Evolutionary conservation across 1,140 invertebrate genomes (phyloP).

Genomic region (Bombyx mandarina): DNA sequence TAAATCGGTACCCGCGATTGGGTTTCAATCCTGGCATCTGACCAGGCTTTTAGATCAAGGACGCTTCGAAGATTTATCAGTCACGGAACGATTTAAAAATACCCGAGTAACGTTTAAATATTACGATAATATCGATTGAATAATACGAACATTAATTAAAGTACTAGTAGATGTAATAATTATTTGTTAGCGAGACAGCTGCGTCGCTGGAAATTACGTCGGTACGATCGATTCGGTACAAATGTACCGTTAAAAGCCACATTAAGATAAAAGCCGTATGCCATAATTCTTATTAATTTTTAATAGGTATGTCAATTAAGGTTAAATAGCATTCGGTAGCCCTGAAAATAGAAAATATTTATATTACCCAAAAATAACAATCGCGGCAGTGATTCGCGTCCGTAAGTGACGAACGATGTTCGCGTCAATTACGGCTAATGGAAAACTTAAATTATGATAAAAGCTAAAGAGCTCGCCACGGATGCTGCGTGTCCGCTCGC

Average conservation of each 20-base stretch:
- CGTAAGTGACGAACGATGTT: conserved; percentile 69
- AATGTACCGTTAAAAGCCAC: conserved; percentile 57
- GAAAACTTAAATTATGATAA: conserved; percentile 72
- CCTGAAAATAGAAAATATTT: conserved; percentile 65
- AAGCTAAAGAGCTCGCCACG: conserved; percentile 53
- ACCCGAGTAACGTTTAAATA: conserved; percentile 11
- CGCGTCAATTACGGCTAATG: conserved; percentile 69
- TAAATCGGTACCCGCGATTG: too few relatives aligned
- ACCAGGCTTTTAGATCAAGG: too few relatives aligned
- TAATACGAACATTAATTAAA: conserved; percentile 53
- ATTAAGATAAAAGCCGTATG: conserved; percentile 63
- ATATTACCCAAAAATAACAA: conserved; percentile 66
- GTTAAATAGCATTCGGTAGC: conserved; percentile 43
- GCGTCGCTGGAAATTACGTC: conserved; percentile 51
- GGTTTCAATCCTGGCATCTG: too few relatives aligned
- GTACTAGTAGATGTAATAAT: conserved; percentile 43
- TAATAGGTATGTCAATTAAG: conserved; percentile 67
- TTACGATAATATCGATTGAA: conserved; percentile 24
- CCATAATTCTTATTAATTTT: conserved; percentile 66
- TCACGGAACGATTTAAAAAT: too few relatives aligned
- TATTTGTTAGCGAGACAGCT: conserved; percentile 57
- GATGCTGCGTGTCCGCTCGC: conserved; percentile 43
- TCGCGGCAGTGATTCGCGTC: conserved; percentile 47
- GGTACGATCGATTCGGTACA: conserved; percentile 48
- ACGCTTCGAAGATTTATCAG: too few relatives aligned